Evolutionary conservation across 2,888 invertebrate genomes (phyloP).

Genomic region (Leptinotarsa haldemani): DNA sequence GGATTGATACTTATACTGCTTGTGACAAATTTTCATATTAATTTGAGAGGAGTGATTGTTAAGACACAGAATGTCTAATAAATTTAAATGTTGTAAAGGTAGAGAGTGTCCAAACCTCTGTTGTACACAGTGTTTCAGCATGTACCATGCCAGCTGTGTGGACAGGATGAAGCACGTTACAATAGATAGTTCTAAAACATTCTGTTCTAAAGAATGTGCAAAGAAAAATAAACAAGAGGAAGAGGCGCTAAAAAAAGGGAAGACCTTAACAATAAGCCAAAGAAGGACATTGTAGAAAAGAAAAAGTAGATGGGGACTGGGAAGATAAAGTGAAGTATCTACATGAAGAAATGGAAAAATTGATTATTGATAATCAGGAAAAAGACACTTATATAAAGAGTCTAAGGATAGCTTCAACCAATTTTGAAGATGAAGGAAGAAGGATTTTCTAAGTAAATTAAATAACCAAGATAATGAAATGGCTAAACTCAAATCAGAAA

Average conservation of each 20-base stretch:
- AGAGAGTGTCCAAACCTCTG: conserved; percentile 21
- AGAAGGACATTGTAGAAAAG: conserved; percentile 11
- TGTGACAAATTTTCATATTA: too few species aligned
- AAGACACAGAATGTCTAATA: conserved; percentile 21
- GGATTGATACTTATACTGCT: too few species aligned
- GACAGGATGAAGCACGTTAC: too few species aligned
- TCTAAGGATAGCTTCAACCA: conserved; percentile 20
- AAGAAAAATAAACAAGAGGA: conserved; percentile 21
- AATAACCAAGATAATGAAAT: neutral
- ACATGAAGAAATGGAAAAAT: too few species aligned
- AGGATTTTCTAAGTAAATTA: conserved; percentile 12
- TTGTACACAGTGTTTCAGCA: conserved; percentile 22
- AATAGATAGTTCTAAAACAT: conserved; percentile 6
- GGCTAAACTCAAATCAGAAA: neutral
- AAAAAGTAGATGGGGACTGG: conserved; percentile 22
- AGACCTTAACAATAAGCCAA: conserved; percentile 16
- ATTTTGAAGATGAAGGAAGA: conserved; percentile 14
- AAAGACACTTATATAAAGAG: conserved; percentile 16
- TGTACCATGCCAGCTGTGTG: conserved; percentile 2
- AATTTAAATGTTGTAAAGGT: conserved; percentile 21
- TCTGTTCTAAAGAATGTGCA: neutral
- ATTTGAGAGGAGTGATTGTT: conserved; percentile 19
- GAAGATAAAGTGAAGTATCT: too few species aligned
- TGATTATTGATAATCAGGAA: conserved; percentile 20
- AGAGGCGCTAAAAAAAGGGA: conserved; percentile 21